Percentiles rank a stretch among this genome's conserved stretches.
phyloP scores from a whole-genome alignment of 2,797 vertebrate genomes.

The Anolis apletophallus region DNA sequence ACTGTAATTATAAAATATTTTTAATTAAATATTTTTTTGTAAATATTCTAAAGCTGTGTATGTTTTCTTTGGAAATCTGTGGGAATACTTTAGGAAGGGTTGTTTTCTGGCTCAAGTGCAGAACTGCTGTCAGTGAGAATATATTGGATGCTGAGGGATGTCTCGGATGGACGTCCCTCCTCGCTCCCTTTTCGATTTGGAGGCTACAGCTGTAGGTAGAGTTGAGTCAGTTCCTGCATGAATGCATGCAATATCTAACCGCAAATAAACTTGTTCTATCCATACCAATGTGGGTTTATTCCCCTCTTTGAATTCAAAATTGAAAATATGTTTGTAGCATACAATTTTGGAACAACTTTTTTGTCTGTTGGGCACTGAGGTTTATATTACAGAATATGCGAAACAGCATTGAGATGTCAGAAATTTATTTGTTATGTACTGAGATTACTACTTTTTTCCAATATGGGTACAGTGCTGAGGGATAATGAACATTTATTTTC shows the following conservation, averaged over 20 bases:
- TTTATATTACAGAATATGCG: slow-evolving; percentile 70
- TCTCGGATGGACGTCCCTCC: slow-evolving; percentile 29
- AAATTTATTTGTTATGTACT: slow-evolving; percentile 57
- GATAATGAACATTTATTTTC: slow-evolving; percentile 58
- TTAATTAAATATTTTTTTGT: slow-evolving; percentile 99
- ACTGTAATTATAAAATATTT: slow-evolving; percentile 99
- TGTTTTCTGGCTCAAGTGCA: slow-evolving; percentile 66
- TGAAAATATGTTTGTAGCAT: slow-evolving; percentile 76
- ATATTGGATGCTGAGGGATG: slow-evolving; percentile 71
- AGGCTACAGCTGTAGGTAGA: slow-evolving; percentile 72
- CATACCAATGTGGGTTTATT: slow-evolving; percentile 76
- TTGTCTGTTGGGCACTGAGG: slow-evolving; percentile 67
- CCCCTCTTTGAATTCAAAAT: slow-evolving; percentile 65
- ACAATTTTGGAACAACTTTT: slow-evolving; percentile 68
- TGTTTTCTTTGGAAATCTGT: slow-evolving; percentile 77
- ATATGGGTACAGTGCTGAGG: slow-evolving; percentile 67
- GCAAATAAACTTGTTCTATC: slow-evolving; percentile 79
- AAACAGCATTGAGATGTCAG: slow-evolving; percentile 57
- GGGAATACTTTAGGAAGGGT: slow-evolving; percentile 74
- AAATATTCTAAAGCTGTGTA: slow-evolving; percentile 91
- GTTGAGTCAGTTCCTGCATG: slow-evolving; percentile 76
- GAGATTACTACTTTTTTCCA: slow-evolving; percentile 68
- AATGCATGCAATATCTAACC: slow-evolving; percentile 82
- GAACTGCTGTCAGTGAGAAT: slow-evolving; percentile 71
- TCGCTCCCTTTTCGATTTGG: slow-evolving; percentile 60